Base-by-base conservation (phyloP, 2,888 invertebrate species). In the Neria commutata region DNA sequence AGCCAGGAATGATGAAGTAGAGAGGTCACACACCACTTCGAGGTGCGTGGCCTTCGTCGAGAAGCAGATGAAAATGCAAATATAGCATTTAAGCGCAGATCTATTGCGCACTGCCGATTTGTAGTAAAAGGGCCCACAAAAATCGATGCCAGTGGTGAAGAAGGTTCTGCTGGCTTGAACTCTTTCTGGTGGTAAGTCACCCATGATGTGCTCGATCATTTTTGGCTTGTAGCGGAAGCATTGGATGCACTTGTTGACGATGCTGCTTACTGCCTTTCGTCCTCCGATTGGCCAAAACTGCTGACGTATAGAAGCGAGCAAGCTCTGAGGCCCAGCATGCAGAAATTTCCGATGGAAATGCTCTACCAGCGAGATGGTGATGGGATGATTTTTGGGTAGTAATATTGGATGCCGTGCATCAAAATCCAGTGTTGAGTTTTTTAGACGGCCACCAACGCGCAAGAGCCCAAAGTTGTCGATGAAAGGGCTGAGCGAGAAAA, bases 61-160 rank as follows among this genome's bases (percentile, higher is more conserved):
- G 26, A 67, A 67, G n/a, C 61, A 65, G 14, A 65, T 47, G n/a
- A 62, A 67, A 14, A 62, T 51, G 17, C 62, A 59, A 8, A 63
- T 54, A 26, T 61, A 62, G 53, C 26, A 61, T 24, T 24, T 63
- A 54, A 51, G 8, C 2, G 51, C 19, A 23, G 16, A 14, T 16
- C 23, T 34, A 10, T 51, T 51, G 23, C 51, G 51, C 2, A 37
- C 24, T 23, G 34, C 14, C 0, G 60, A 60, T 25, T 60, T 58
- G 34, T 56, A 62, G 26, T 58, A 62, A 54, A 61, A 56, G 5
- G 61, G 61, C 1, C 60, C 60, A 21, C 58, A 58, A 29, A 56
- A 64, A 49, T 64, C 62, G 5, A 54, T 52, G 1, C 63, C 63
- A 10, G 56, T 62, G 5, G 42, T 58, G 29, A 52, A 16, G 26